These are phyloP conservation scores for Lagria hirta DNA, from an alignment of 2,888 invertebrate genomes.

Conservation along the genomic window DNA sequence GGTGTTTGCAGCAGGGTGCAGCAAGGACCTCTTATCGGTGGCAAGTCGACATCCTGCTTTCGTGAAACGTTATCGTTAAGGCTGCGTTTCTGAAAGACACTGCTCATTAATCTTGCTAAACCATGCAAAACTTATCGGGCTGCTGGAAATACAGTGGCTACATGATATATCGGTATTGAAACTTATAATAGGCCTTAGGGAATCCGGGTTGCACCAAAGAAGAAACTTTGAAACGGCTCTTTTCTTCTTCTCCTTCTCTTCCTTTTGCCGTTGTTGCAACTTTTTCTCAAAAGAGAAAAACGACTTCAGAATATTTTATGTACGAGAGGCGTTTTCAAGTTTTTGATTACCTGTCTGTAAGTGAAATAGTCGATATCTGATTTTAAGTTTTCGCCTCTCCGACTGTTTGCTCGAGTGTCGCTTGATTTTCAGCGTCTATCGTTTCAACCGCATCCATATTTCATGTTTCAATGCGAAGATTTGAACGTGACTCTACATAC, in stretches of 20 bases:
- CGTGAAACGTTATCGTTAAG: constrained; percentile 31
- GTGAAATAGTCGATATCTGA: constrained; percentile 36
- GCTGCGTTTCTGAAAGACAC: constrained; percentile 47
- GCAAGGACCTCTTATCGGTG: constrained; percentile 29
- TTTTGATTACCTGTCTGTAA: constrained; percentile 49
- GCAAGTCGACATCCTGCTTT: constrained; percentile 41
- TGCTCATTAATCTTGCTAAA: constrained; percentile 55
- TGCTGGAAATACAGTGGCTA: constrained; percentile 46
- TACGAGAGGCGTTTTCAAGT: constrained; percentile 42
- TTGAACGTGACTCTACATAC: constrained; percentile 26
- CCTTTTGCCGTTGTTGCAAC: constrained; percentile 42
- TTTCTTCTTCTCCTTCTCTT: constrained; percentile 15
- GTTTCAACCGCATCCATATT: constrained; percentile 22
- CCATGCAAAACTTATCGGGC: constrained; percentile 54
- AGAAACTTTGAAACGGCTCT: constrained; percentile 36
- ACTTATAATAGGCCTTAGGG: constrained; percentile 52
- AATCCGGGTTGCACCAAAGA: constrained; percentile 39
- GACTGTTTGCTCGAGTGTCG: constrained; percentile 28
- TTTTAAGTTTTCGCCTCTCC: constrained; percentile 33
- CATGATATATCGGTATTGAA: constrained; percentile 54
- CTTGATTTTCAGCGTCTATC: constrained; percentile 24
- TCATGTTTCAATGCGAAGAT: constrained; percentile 23
- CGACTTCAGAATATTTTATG: constrained; percentile 47
- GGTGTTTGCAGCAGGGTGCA: constrained; percentile 25
- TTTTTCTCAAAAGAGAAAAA: constrained; percentile 47